Evolutionary conservation across 2,888 invertebrate genomes (phyloP).

Genomic region (Lysandra coridon): DNA sequence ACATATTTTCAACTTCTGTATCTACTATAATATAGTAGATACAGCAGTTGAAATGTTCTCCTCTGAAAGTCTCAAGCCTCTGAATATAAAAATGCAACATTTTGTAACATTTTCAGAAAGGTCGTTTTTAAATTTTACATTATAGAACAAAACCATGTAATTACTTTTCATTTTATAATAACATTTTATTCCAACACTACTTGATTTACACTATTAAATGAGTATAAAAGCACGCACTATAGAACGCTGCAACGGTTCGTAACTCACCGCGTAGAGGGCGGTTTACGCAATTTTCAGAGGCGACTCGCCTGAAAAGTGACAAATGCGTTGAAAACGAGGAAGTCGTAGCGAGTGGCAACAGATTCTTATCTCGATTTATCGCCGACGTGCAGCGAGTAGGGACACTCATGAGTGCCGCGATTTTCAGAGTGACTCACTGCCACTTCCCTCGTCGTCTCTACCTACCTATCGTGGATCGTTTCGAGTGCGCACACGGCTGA

Average conservation of each 20-base stretch:
- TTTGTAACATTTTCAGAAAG: conserved; percentile 8
- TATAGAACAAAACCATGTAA: background rate
- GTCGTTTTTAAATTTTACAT: background rate
- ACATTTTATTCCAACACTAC: background rate
- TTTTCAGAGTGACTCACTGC: conserved; percentile 58
- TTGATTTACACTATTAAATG: background rate
- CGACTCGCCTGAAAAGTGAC: conserved; percentile 13
- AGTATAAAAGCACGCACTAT: background rate
- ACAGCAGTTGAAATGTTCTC: background rate
- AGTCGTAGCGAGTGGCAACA: background rate
- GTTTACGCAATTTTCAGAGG: conserved; percentile 9
- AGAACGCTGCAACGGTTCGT: background rate
- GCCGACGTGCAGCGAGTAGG: background rate
- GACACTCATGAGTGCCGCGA: conserved; percentile 30
- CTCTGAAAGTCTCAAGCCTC: background rate
- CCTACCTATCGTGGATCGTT: conserved; percentile 63
- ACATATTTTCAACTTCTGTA: too few species aligned
- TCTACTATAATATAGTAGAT: too few species aligned
- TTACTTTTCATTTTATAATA: too few species aligned
- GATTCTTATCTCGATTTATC: conserved; percentile 18
- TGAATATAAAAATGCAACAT: background rate
- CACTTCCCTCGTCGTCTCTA: conserved; percentile 58
- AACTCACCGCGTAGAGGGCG: conserved; percentile 20
- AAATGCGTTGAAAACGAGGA: background rate
- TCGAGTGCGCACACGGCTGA: conserved; percentile 65